A percentile compares a stretch with the other conserved stretches of the same genome.
These are phyloP conservation scores for Trachymyrmex cornetzi DNA, from an alignment of 1,140 invertebrate species.

Conservation along the genomic window DNA sequence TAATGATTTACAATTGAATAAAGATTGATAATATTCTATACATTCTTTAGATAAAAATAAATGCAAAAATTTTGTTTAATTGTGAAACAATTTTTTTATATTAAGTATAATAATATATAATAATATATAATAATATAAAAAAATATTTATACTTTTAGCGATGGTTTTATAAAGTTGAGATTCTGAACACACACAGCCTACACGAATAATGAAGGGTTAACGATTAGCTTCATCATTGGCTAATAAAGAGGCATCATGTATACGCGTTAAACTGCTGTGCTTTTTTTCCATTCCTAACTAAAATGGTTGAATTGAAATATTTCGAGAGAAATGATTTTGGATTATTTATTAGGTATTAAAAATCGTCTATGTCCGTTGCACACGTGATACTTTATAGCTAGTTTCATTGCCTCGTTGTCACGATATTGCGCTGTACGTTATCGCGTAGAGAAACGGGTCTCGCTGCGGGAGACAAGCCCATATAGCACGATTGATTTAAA, in stretches of 20 bases:
- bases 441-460: conserved; percentile 23
- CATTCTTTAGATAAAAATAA: no score
- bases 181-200: no score
- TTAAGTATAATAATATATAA: no score
- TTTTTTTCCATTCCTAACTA: neutral
- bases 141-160: no score
- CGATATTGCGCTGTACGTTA: conserved; percentile 20
- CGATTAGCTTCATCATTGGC: neutral
- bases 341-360: conserved; percentile 5
- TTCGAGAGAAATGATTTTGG: neutral
- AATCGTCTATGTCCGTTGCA: conserved; percentile 11
- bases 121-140: no score
- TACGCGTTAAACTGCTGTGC: neutral
- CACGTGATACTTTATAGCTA: conserved; percentile 1
- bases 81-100: no score
- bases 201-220: neutral
- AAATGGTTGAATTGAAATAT: neutral
- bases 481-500: conserved; percentile 47
- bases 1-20: no score
- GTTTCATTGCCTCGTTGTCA: conserved; percentile 25
- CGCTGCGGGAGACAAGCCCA: conserved; percentile 31
- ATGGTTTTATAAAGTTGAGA: no score
- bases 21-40: no score
- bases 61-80: no score
- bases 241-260: neutral